Conservation (phyloP, 2,113 vertebrate species). For the Danionella cerebrum region DNA sequence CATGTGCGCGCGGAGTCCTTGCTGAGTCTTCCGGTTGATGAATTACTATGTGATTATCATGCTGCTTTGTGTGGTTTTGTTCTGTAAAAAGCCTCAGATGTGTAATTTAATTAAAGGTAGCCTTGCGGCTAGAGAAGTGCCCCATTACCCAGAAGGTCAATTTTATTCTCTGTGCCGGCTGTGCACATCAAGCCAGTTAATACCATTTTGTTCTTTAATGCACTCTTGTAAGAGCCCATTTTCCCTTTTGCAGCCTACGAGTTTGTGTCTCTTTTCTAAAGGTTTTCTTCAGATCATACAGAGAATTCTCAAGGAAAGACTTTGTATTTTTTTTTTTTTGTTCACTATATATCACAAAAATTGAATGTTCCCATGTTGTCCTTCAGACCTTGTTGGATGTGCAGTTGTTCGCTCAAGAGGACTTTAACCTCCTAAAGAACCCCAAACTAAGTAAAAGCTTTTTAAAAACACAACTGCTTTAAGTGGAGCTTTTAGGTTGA, state of each 20-base stretch:
- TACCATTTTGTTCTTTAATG: slow-evolving; percentile 2
- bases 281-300: not conserved
- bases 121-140: not conserved
- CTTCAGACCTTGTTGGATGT: too few species aligned
- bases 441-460: too few species aligned
- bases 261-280: not conserved
- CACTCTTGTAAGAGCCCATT: not conserved
- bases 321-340: too few species aligned
- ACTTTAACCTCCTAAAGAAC: too few species aligned
- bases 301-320: not conserved
- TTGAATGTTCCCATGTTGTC: too few species aligned
- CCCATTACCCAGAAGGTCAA: slow-evolving; percentile 6
- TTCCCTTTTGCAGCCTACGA: not conserved
- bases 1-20: not conserved
- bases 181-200: not conserved
- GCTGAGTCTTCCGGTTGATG: not conserved
- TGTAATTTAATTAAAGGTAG: slow-evolving; percentile 1
- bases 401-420: too few species aligned
- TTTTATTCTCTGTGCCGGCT: slow-evolving; percentile 3
- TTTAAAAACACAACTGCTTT: too few species aligned
- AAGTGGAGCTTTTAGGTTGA: too few species aligned
- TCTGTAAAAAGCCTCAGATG: not conserved
- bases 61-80: not conserved
- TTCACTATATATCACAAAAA: too few species aligned
- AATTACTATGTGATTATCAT: not conserved